These are phyloP conservation scores for Tachina grossa DNA, from an alignment of 2,888 invertebrate genomes.

Conservation along the genomic window DNA sequence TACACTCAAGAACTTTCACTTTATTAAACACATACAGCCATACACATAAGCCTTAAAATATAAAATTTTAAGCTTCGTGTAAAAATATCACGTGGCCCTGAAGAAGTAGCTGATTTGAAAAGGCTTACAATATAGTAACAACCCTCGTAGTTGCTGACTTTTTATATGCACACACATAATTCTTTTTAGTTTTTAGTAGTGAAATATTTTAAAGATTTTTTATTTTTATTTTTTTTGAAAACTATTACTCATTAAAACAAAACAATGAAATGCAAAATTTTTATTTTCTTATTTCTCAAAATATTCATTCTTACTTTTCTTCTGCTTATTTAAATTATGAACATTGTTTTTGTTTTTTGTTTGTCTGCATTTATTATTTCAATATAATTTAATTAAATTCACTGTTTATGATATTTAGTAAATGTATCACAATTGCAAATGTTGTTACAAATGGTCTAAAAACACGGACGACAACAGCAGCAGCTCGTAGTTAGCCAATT, in stretches of 20 bases:
- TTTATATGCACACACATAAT: neutral
- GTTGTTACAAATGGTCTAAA: slow-evolving; percentile 25
- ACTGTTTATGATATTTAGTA: slow-evolving; percentile 11
- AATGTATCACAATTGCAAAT: slow-evolving; percentile 13
- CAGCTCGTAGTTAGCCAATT: slow-evolving; percentile 8
- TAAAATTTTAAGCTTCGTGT: too few relatives aligned
- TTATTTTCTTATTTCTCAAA: slow-evolving; percentile 7
- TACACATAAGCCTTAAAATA: too few relatives aligned
- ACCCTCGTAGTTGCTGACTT: slow-evolving; percentile 20
- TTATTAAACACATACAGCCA: too few relatives aligned
- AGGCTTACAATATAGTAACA: neutral
- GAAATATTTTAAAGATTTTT: neutral
- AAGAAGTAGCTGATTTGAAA: neutral
- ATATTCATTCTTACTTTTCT: slow-evolving; percentile 26
- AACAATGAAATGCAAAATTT: slow-evolving; percentile 54
- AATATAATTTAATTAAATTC: slow-evolving; percentile 21
- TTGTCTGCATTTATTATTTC: slow-evolving; percentile 25
- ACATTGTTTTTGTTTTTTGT: neutral
- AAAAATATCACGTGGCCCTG: neutral
- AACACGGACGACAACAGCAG: slow-evolving; percentile 11
- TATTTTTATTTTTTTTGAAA: slow-evolving; percentile 17
- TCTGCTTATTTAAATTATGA: slow-evolving; percentile 8
- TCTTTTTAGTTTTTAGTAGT: slow-evolving; percentile 5
- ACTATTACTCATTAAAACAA: slow-evolving; percentile 54
- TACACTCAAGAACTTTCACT: too few relatives aligned